Conservation (phyloP, 2,113 vertebrate species). For the Chaetorhynchus papuensis region DNA sequence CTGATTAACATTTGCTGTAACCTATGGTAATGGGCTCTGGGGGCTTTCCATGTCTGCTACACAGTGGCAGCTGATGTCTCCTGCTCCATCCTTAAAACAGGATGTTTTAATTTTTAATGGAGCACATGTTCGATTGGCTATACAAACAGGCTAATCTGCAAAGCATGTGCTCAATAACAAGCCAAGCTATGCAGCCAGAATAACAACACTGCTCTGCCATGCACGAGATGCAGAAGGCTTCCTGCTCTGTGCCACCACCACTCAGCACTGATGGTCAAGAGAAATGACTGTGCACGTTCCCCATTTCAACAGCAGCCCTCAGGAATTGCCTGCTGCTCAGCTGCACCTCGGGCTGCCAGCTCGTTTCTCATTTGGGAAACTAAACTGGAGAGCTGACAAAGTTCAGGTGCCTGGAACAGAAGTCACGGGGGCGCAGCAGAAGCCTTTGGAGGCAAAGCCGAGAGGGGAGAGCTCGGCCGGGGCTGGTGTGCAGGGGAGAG, state of each 20-base stretch:
- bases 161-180: constrained; percentile 86
- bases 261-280: constrained; percentile 1
- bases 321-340: constrained; percentile 6
- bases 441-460: not conserved
- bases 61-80: constrained; percentile 83
- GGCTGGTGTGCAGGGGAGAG: accelerated
- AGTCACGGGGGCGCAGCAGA: not conserved
- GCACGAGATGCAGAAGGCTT: constrained; percentile 1
- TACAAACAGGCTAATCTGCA: constrained; percentile 89
- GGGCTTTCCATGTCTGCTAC: constrained; percentile 81
- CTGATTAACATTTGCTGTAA: constrained; percentile 89
- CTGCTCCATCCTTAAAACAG: constrained; percentile 82
- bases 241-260: not conserved
- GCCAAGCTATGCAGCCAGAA: constrained; percentile 74
- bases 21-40: constrained; percentile 86
- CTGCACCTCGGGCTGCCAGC: not conserved
- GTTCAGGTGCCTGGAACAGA: constrained; percentile 16
- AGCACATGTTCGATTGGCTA: constrained; percentile 88
- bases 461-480: not conserved
- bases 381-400: not conserved
- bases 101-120: constrained; percentile 90
- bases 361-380: not conserved
- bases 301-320: not conserved
- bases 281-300: not conserved
- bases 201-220: constrained; percentile 68